Evolutionary conservation across 2,888 invertebrate genomes (phyloP).

Genomic region (Penaeus monodon): DNA sequence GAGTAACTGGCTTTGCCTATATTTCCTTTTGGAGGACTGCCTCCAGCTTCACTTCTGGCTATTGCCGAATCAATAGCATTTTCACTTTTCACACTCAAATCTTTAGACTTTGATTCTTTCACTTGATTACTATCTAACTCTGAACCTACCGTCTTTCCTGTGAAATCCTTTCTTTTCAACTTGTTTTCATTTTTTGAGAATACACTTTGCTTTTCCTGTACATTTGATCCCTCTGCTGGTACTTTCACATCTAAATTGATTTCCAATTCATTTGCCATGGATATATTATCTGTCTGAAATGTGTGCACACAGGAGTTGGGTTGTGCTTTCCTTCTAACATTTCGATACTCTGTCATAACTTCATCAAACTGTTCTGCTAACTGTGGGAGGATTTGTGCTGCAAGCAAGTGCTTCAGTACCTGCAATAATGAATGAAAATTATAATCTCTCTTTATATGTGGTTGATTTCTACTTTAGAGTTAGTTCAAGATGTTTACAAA

Average conservation of each 20-base stretch:
- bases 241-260: neutral
- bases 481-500: no score
- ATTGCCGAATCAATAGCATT: no score
- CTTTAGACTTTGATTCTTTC: no score
- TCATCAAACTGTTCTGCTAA: slow-evolving; percentile 56
- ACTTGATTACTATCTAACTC: no score
- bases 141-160: no score
- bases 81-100: no score
- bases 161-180: no score
- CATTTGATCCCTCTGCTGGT: neutral
- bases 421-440: neutral
- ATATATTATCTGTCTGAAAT: neutral
- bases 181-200: no score
- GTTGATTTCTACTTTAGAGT: no score
- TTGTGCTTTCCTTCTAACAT: slow-evolving; percentile 9
- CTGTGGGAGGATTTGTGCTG: slow-evolving; percentile 39
- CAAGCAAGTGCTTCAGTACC: slow-evolving; percentile 45
- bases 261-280: neutral
- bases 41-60: neutral
- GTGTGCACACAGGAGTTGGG: slow-evolving; percentile 43
- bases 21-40: neutral
- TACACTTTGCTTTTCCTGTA: neutral
- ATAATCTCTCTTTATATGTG: no score
- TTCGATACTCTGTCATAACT: slow-evolving; percentile 36
- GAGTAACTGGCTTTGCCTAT: neutral